Conservation (phyloP, 2,797 vertebrate genomes). For the Ceryle rudis region DNA sequence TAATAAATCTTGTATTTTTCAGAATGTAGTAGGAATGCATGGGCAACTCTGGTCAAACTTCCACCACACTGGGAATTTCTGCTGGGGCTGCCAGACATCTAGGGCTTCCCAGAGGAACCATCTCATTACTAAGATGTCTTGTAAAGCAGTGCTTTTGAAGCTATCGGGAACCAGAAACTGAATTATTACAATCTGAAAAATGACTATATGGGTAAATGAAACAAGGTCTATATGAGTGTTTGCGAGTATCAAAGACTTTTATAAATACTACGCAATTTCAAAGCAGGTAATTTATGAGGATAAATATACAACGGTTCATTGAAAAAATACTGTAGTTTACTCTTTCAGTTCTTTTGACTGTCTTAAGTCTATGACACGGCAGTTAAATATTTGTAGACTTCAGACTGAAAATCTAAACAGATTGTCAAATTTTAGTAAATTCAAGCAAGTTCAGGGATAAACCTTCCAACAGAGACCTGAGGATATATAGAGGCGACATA, state of each 20-base stretch:
- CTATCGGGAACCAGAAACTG: background rate
- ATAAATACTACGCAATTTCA: background rate
- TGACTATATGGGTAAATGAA: background rate
- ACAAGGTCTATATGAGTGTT: background rate
- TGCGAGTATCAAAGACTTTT: background rate
- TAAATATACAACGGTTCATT: background rate
- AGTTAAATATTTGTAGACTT: conserved; percentile 8
- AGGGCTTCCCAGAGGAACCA: background rate
- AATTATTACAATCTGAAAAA: background rate
- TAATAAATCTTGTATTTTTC: background rate
- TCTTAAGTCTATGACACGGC: background rate
- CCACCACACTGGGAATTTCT: background rate
- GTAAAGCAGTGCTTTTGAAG: background rate
- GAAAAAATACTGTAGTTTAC: background rate
- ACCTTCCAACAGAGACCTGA: background rate
- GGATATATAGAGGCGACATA: background rate
- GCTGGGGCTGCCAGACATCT: background rate
- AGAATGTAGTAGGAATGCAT: background rate
- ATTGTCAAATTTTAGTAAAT: background rate
- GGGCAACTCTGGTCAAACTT: background rate
- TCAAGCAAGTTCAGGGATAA: background rate
- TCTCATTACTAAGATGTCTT: background rate
- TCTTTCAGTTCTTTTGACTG: background rate
- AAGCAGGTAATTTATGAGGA: background rate
- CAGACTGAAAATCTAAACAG: background rate